Conservation (phyloP, 2,113 vertebrate genomes). For the Thryonomys swinderianus region DNA sequence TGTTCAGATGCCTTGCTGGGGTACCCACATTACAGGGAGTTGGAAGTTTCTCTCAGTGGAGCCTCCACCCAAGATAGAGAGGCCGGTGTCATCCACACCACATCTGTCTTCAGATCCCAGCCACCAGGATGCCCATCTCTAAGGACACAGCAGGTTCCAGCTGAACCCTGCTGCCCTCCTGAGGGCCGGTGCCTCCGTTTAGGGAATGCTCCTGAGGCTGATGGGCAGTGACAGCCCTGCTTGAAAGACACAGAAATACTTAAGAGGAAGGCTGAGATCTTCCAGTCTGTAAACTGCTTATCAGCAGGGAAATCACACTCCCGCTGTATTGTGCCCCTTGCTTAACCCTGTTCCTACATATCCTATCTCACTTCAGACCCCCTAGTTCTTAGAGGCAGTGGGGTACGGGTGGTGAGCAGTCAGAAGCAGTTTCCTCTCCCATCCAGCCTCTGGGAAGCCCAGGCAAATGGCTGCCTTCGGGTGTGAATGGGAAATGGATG, state of each 20-base stretch:
- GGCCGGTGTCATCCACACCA: background rate
- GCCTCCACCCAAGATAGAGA: background rate
- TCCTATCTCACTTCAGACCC: slow-evolving; percentile 32
- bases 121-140: background rate
- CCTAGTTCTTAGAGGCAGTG: background rate
- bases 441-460: slow-evolving; percentile 34
- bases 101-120: background rate
- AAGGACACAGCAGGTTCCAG: background rate
- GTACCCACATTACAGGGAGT: background rate
- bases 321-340: rapidly evolving
- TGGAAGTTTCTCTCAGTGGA: background rate
- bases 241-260: slow-evolving; percentile 77
- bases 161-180: slow-evolving; percentile 51
- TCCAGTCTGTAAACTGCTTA: slow-evolving; percentile 56
- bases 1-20: background rate
- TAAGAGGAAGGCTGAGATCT: slow-evolving; percentile 55
- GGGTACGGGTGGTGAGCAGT: background rate
- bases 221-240: slow-evolving; percentile 77
- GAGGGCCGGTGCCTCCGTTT: slow-evolving; percentile 38
- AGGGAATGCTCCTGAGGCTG: slow-evolving; percentile 60
- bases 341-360: background rate
- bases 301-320: slow-evolving; percentile 64
- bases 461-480: slow-evolving; percentile 33
- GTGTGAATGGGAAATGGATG: background rate
- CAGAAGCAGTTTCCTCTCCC: slow-evolving; percentile 31